Conservation (phyloP, 2,888 invertebrate genomes). For the Hermaeophaga mercurialis region DNA sequence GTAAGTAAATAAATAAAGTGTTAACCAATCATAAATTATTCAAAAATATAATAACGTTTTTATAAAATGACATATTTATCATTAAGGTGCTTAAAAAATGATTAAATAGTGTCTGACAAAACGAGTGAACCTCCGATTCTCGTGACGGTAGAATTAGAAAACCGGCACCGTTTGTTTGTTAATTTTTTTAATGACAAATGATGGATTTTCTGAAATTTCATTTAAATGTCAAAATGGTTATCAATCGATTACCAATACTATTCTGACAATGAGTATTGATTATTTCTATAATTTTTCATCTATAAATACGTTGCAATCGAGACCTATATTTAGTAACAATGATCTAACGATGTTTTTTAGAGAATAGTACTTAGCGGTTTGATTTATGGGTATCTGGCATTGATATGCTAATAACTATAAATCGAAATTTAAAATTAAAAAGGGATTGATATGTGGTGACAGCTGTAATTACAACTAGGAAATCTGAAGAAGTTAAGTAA, state of each 20-base stretch:
- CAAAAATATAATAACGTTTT: no score
- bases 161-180: background rate
- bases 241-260: constrained; percentile 5
- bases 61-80: constrained; percentile 1
- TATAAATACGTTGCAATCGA: constrained; percentile 12
- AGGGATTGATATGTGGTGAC: constrained; percentile 11
- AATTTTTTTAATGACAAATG: constrained; percentile 5
- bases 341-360: constrained; percentile 12
- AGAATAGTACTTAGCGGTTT: constrained; percentile 18
- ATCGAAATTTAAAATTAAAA: constrained; percentile 1
- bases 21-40: no score
- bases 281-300: constrained; percentile 26
- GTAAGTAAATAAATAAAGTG: no score
- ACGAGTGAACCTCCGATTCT: background rate
- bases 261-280: constrained; percentile 24
- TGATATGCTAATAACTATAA: constrained; percentile 15
- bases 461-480: constrained; percentile 3
- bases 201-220: constrained; percentile 14
- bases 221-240: constrained; percentile 16
- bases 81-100: background rate
- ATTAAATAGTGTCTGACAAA: no score
- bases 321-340: constrained; percentile 27
- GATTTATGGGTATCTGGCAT: constrained; percentile 15
- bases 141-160: background rate
- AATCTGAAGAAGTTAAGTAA: background rate